Base-by-base conservation (phyloP, 2,888 invertebrate genomes). In the Epistrophe grossulariae region DNA sequence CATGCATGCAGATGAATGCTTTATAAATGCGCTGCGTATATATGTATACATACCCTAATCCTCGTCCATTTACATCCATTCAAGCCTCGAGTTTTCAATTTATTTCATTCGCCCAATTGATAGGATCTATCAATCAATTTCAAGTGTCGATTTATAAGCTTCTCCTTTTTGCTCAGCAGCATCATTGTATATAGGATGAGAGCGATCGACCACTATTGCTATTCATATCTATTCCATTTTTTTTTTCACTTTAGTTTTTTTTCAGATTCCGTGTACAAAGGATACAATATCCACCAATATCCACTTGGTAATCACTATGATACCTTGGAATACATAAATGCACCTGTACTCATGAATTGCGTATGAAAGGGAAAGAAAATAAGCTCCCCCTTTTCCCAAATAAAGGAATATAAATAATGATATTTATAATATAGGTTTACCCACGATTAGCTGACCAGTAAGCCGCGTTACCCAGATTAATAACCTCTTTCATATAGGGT, bases 71-170 rank as follows among this genome's bases (percentile, higher is more conserved):
- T 83, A 83, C 83, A 87, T 82, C 83, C 71, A 79, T 55, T 50
- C 35, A 68, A 28, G 35, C 79, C 72, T 66, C 71, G 50, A 74
- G 59, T 87, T 83, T 87, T 79, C 83, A 87, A 87, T 87, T 87
- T 87, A 87, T 87, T 87, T 87, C 79, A 76, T 83, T 79, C 82
- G 87, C 83, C 79, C 83, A 83, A 83, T 87, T 87, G 87, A 87
- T 87, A 87, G 87, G 76, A 83, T 83, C 83, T 82, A 87, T 87
- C 87, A 83, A 87, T 87, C 87, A 87, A 83, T 79, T 55, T 83
- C 76, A 76, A 83, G 87, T 83, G 87, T 87, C 87, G 87, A 87
- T 87, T 83, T 87, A 87, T 87, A 85, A 82, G 85, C 78, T 85
- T 68, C 80, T 81, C 68, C 73, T 81, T 64, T 73, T 73, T 73